phyloP scores from a whole-genome alignment of 2,797 vertebrate genomes.

The Xenentodon cancila region DNA sequence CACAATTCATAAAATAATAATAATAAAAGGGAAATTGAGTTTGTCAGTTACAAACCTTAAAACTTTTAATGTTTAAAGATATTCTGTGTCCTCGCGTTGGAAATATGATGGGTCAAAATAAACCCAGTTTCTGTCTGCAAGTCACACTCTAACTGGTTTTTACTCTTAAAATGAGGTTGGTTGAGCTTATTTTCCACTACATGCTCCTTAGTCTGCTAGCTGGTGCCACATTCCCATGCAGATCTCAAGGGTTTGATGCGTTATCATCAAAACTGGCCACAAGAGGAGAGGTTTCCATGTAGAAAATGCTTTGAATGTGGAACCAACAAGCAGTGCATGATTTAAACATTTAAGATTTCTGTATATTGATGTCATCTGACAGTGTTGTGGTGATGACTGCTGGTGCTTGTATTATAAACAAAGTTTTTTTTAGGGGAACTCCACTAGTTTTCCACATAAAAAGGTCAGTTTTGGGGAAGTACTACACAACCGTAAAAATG shows the following conservation, averaged over 20 bases:
- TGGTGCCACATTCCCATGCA: too few species aligned
- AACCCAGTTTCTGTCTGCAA: too few species aligned
- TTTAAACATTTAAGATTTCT: neutral
- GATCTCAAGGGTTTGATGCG: neutral
- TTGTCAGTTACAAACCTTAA: too few species aligned
- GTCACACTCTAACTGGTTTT: too few species aligned
- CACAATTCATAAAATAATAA: too few species aligned
- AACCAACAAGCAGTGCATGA: neutral
- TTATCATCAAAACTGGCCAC: neutral
- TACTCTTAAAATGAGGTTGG: too few species aligned
- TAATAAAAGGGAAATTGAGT: too few species aligned
- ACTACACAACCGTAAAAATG: neutral
- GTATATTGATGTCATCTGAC: neutral
- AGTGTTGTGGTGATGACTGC: neutral
- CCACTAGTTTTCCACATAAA: slow-evolving; percentile 1
- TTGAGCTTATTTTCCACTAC: too few species aligned
- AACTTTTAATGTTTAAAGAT: too few species aligned
- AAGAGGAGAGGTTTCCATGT: neutral
- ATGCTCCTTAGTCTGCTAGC: too few species aligned
- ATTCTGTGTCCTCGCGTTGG: too few species aligned
- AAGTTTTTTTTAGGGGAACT: slow-evolving; percentile 4
- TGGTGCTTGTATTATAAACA: neutral
- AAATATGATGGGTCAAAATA: too few species aligned
- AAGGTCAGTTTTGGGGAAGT: slow-evolving; percentile 13
- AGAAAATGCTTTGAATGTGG: neutral